phyloP scores from a whole-genome alignment of 1,140 invertebrate genomes.

The Philopotamus ludificatus region DNA sequence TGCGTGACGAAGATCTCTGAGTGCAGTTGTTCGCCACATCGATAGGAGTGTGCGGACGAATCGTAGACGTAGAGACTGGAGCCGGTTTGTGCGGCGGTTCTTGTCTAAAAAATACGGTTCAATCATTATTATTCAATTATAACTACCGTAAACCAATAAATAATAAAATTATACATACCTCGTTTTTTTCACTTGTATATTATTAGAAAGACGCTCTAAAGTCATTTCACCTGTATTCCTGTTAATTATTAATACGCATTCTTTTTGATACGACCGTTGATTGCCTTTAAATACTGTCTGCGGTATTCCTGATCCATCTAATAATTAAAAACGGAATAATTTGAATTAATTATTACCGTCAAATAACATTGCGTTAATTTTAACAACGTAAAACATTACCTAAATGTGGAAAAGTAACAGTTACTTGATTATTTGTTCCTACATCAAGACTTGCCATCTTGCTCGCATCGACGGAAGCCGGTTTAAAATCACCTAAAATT shows the following conservation, averaged over 20 bases:
- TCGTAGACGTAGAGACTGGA: constrained; percentile 46
- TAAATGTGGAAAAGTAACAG: constrained; percentile 90
- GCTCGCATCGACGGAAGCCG: constrained; percentile 89
- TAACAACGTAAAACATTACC: constrained; percentile 49
- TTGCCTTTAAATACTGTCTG: constrained; percentile 94
- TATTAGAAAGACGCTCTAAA: constrained; percentile 84
- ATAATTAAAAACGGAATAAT: not conserved
- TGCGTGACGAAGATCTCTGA: constrained; percentile 64
- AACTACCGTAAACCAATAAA: not conserved
- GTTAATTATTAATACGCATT: constrained; percentile 94
- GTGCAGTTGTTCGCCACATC: constrained; percentile 56
- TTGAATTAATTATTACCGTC: too few relatives aligned
- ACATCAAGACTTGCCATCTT: constrained; percentile 89
- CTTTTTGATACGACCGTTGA: constrained; percentile 83
- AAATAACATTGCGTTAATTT: too few relatives aligned
- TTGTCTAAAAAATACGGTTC: constrained; percentile 48
- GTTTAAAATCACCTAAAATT: constrained; percentile 96
- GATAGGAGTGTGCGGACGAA: constrained; percentile 53
- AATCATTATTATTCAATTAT: not conserved
- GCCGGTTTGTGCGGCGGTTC: constrained; percentile 50
- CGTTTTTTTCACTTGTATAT: constrained; percentile 94
- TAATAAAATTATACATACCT: constrained; percentile 57
- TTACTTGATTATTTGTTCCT: constrained; percentile 82
- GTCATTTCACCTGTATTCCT: constrained; percentile 88
- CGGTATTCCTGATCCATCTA: constrained; percentile 79